Evolutionary conservation across 2,113 vertebrate species (phyloP), one percentile per base, ranked within the genome.

Genomic region (Oxygymnocypris stewartii): DNA sequence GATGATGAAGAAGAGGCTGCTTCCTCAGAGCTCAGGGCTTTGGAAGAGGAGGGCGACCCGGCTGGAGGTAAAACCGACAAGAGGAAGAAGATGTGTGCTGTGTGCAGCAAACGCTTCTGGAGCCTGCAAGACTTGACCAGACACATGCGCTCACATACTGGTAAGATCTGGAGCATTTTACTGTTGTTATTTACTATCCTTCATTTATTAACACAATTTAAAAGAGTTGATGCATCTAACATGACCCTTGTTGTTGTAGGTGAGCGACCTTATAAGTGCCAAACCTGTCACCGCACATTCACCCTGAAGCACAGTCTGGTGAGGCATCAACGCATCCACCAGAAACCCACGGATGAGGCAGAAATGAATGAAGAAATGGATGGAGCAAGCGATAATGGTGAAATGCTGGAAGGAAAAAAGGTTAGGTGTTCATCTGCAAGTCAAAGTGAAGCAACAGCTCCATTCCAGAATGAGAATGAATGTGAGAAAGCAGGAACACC

Each of bases 241-340:
- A 54, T 54, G 6, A 51, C 3, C 49, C 25, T 78, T 78, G 31
- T 31, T 78, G 25, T 14, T 35, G 2, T 88, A 99, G 98, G 98
- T 37, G 98, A 99, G 90, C 95, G 98, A 44, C 98, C 98, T 0
- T 99, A 99, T 91, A 96, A 97, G 91, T 99, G 98, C 91, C 96
- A 97, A 89, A 99, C 97, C 69, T 99, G 98, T 0, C 96, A 98
- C 89, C 91, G 98, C 82, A 99, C 98, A 88, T 99, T 99, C 94
- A 99, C 98, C 71, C 93, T 99, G 92, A 99, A 99, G 88, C 98
- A 99, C 94, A 99, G 98, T 91, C 95, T 99, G 85, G 98, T 99
- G 28, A 96, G 98, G 25, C 98, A 99, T 90, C 98, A 99, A 90
- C 94, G 97, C 59, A 97, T 99, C 90, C 98, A 99, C 92, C 96